Conservation (phyloP, 2,113 vertebrate genomes). For the Pedionomus torquatus region DNA sequence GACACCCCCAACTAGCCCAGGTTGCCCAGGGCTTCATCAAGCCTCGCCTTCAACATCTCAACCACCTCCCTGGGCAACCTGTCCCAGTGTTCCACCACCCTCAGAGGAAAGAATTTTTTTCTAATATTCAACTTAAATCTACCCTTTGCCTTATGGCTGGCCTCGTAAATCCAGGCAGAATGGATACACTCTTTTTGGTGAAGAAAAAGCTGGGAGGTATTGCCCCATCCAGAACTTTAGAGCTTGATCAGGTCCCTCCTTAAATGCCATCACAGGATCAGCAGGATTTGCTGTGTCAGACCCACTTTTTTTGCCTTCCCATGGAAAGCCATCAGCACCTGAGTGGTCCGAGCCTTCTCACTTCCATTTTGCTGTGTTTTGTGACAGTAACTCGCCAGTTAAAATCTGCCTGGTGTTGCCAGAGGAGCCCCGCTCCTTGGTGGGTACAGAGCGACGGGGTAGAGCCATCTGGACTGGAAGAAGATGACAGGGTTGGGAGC, state of each 20-base stretch:
- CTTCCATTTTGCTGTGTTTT: background rate
- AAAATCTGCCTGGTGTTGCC: background rate
- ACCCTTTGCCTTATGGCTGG: background rate
- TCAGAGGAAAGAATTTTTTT: too few relatives aligned
- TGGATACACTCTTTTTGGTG: accelerated
- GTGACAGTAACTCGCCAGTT: accelerated
- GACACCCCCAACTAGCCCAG: too few relatives aligned
- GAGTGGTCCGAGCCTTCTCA: background rate
- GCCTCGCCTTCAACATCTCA: too few relatives aligned
- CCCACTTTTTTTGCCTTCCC: background rate
- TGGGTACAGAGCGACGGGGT: background rate
- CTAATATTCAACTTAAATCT: too few relatives aligned
- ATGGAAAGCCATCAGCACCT: accelerated
- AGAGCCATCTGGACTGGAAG: background rate
- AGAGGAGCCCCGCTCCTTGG: background rate
- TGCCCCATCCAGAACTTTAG: background rate
- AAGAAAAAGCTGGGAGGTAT: background rate
- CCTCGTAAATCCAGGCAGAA: background rate
- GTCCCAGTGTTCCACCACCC: too few relatives aligned
- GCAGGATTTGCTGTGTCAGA: background rate
- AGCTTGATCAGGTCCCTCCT: background rate
- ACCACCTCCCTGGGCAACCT: too few relatives aligned
- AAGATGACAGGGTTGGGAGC: background rate
- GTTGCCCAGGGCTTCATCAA: too few relatives aligned
- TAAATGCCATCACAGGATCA: accelerated